Evolutionary conservation across 2,113 vertebrate species (phyloP), one percentile per base, ranked within the genome.

Genomic region (Campylomormyrus tamandua): DNA sequence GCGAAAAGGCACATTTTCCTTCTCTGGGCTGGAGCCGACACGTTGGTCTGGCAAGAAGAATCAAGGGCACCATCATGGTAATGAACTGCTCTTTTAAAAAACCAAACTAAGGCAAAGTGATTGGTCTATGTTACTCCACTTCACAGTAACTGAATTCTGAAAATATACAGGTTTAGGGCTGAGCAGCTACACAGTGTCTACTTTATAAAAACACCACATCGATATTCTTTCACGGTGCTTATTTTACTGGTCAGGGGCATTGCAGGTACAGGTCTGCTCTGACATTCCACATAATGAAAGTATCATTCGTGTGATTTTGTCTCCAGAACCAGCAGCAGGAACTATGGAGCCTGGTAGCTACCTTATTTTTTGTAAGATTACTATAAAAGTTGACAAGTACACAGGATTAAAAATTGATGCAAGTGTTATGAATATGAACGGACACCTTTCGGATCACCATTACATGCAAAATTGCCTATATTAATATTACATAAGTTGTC

Each of bases 1-100:
- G 98, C 98, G 93, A 99, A 99, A 93, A 99, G 95, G 95, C 98
- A 99, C 98, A 99, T 99, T 97, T 99, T 99, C 96, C 98, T 98
- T 94, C 98, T 98, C 96, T 99, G 98, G 93, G 98, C 98, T 8
- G 97, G 97, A 91, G 97, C 97, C 87, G 98, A 99, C 92, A 99
- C 96, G 93, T 99, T 99, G 89, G 98, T 99, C 98, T 99, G 93
- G 87, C 91, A 91, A 93, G 92, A 91, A 50, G 42, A 80, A 91
- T 24, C 48, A 84, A 92, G 91, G 13, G 9, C n/a, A 91, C 1
- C 9, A 58, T 19, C 48, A n/a, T 0, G 31, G 0, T 17, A 13
- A 77, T 19, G 70, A 77, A 2, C 17, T 89, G 31, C 45, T 31
- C 42, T 2, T 53, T 53, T 53, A 49, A 87, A 31, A 52, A 52